Conservation (phyloP, 64 coral and sea anemone species). For the Montipora cactus region DNA sequence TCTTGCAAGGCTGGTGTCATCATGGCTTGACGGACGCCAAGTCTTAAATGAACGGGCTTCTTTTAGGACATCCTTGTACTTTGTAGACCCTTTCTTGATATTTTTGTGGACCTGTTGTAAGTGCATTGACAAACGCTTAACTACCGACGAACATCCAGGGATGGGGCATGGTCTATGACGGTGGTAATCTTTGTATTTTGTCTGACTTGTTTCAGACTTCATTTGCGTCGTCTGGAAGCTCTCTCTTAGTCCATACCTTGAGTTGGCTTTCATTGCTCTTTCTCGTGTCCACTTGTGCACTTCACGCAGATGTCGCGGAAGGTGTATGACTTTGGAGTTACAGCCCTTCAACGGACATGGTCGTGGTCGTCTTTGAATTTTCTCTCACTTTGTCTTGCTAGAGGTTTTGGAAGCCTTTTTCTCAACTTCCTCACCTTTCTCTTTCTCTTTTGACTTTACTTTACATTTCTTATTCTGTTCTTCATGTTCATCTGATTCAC, state of each 20-base stretch:
- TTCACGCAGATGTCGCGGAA: neutral
- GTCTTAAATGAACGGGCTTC: conserved; percentile 2
- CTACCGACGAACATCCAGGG: conserved; percentile 27
- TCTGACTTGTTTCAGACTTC: neutral
- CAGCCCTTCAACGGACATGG: neutral
- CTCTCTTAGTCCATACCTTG: neutral
- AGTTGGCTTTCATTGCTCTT: neutral
- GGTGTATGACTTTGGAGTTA: neutral
- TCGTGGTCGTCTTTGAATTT: neutral
- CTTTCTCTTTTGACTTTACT: too few relatives aligned
- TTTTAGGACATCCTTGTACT: neutral
- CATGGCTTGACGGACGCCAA: neutral
- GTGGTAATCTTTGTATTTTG: conserved; percentile 17
- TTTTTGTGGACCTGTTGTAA: conserved; percentile 24
- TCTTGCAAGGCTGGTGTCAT: neutral
- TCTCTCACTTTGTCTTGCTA: neutral
- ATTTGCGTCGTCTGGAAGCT: neutral
- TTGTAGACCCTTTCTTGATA: conserved; percentile 24
- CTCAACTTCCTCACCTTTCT: too few relatives aligned
- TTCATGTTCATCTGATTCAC: neutral
- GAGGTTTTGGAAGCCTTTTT: neutral
- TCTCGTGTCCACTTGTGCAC: neutral
- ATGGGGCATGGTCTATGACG: conserved; percentile 14
- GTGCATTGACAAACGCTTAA: conserved; percentile 37
- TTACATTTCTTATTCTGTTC: neutral